phyloP scores from a whole-genome alignment of 1,140 invertebrate species.

The Lethocerus indicus region DNA sequence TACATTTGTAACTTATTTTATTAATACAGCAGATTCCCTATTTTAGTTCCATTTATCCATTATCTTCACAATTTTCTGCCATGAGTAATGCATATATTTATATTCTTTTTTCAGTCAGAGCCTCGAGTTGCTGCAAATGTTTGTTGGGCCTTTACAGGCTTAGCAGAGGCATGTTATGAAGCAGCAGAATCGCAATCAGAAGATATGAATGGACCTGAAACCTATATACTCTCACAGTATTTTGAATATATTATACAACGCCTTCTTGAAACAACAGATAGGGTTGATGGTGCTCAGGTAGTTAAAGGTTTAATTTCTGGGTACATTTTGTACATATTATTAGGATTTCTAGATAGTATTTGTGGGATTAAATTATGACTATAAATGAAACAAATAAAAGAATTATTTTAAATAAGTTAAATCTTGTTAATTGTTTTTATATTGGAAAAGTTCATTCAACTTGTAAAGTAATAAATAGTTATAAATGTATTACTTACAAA shows the following conservation, averaged over 20 bases:
- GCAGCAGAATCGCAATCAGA: slow-evolving; percentile 36
- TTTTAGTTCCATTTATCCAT: not conserved
- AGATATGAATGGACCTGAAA: slow-evolving; percentile 69
- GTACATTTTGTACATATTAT: not conserved
- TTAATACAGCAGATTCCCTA: not conserved
- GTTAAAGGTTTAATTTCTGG: not conserved
- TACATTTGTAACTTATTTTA: not conserved
- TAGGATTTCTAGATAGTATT: too few relatives aligned
- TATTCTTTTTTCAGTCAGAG: slow-evolving; percentile 38
- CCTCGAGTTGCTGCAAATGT: slow-evolving; percentile 95
- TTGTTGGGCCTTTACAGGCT: slow-evolving; percentile 96
- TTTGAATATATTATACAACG: slow-evolving; percentile 88
- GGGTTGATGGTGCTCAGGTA: slow-evolving; percentile 59
- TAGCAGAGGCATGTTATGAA: slow-evolving; percentile 96
- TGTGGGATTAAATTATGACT: too few relatives aligned
- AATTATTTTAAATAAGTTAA: too few relatives aligned
- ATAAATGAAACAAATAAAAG: too few relatives aligned
- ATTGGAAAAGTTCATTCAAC: too few relatives aligned
- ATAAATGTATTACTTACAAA: too few relatives aligned
- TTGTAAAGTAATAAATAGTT: too few relatives aligned
- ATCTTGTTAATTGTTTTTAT: too few relatives aligned
- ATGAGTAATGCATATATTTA: not conserved
- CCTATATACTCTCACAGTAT: slow-evolving; percentile 83
- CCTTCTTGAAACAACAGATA: slow-evolving; percentile 85
- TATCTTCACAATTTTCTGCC: not conserved